phyloP scores from a whole-genome alignment of 2,888 invertebrate species.

The Muscina levida region DNA sequence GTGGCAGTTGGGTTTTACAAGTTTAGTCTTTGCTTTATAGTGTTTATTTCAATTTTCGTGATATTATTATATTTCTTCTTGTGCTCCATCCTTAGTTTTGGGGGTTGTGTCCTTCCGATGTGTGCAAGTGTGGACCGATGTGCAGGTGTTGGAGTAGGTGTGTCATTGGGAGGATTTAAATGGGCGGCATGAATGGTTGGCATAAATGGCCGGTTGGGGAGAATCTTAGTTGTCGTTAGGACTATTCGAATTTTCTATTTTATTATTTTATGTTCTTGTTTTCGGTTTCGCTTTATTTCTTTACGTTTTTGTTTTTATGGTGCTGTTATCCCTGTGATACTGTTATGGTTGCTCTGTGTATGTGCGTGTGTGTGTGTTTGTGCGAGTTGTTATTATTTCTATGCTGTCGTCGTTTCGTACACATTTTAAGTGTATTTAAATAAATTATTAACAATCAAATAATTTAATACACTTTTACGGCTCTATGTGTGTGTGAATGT shows the following conservation, averaged over 20 bases:
- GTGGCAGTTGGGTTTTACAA: conserved; percentile 65
- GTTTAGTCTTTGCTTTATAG: conserved; percentile 62
- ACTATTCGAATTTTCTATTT: conserved; percentile 62
- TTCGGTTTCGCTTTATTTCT: conserved; percentile 1
- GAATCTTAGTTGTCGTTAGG: conserved; percentile 58
- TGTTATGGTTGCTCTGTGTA: conserved; percentile 18
- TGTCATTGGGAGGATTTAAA: conserved; percentile 1
- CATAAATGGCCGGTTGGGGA: conserved; percentile 41
- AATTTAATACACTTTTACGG: conserved; percentile 57
- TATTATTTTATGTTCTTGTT: conserved; percentile 44
- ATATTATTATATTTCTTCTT: conserved; percentile 48
- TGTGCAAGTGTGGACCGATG: conserved; percentile 1
- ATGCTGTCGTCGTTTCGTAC: conserved; percentile 30
- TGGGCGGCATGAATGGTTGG: conserved; percentile 32
- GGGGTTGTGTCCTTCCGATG: neutral
- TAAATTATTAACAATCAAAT: conserved; percentile 63
- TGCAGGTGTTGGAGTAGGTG: conserved; percentile 33
- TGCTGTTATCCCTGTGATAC: neutral
- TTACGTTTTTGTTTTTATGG: neutral
- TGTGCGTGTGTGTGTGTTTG: too few relatives aligned
- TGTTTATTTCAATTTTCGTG: conserved; percentile 65
- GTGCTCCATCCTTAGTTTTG: neutral
- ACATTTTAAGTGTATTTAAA: conserved; percentile 60
- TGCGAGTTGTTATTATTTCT: conserved; percentile 17
- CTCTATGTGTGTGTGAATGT: neutral